phyloP scores from a whole-genome alignment of 2,113 vertebrate species.

The Campylomormyrus tamandua region DNA sequence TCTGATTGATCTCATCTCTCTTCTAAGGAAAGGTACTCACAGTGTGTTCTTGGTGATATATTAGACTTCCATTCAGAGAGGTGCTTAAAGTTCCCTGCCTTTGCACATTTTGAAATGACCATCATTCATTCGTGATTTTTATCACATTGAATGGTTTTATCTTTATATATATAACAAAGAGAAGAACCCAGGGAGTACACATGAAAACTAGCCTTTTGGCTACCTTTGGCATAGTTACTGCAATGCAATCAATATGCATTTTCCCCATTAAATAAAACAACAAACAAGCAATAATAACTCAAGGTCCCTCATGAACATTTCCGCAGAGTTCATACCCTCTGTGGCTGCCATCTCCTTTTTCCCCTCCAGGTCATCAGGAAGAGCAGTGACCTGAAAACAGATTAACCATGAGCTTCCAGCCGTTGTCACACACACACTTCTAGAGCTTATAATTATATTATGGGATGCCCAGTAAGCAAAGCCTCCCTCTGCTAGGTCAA shows the following conservation, averaged over 20 bases:
- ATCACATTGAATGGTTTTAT: background rate
- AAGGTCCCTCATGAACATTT: background rate
- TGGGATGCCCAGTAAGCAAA: background rate
- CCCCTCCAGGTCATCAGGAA: constrained; percentile 57
- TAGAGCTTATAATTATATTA: background rate
- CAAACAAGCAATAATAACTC: background rate
- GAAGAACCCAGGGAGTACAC: background rate
- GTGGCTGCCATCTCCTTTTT: constrained; percentile 49
- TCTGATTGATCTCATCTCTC: background rate
- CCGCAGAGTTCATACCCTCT: constrained; percentile 48
- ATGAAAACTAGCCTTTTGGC: background rate
- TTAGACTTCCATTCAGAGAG: background rate
- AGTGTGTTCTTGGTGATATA: background rate
- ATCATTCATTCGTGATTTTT: background rate
- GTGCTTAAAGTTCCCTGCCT: background rate
- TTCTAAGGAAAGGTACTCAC: background rate
- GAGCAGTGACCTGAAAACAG: constrained; percentile 51
- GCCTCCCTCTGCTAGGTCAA: background rate
- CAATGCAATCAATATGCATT: background rate
- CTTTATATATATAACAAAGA: background rate
- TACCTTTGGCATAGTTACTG: background rate
- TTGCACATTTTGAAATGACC: background rate
- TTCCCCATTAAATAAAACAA: background rate
- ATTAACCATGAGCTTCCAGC: background rate
- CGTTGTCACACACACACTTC: background rate